phyloP scores from a whole-genome alignment of 1,140 invertebrate genomes.

The Scaptomyza hsui region DNA sequence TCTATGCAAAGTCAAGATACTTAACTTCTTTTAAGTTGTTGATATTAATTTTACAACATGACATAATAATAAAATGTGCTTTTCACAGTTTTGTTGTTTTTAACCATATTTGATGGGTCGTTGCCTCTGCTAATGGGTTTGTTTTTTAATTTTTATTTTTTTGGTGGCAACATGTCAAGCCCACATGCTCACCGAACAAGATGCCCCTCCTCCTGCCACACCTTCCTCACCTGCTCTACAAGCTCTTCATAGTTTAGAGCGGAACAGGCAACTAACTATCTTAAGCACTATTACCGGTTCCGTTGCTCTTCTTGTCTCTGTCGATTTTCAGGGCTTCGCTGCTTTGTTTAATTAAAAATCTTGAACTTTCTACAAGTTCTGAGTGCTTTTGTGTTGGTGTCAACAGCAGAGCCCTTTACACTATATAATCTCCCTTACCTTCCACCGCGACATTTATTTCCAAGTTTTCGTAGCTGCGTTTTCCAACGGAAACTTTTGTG shows the following conservation, averaged over 20 bases:
- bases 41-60: background rate
- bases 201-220: constrained; percentile 46
- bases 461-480: constrained; percentile 1
- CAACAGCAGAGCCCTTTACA: constrained; percentile 13
- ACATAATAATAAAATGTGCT: constrained; percentile 2
- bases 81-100: constrained; percentile 7
- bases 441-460: background rate
- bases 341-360: constrained; percentile 70
- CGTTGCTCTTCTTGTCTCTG: background rate
- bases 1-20: background rate
- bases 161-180: constrained; percentile 51
- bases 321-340: constrained; percentile 27
- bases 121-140: constrained; percentile 63
- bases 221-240: background rate
- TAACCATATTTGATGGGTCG: constrained; percentile 45
- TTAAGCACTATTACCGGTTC: constrained; percentile 24
- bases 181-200: constrained; percentile 54
- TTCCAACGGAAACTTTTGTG: constrained; percentile 29
- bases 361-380: constrained; percentile 52
- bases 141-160: constrained; percentile 12
- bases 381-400: constrained; percentile 39
- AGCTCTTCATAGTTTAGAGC: constrained; percentile 54
- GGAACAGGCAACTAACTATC: constrained; percentile 15
- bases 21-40: background rate
- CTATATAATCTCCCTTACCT: background rate